These are phyloP conservation scores for Ceyx margarethae DNA, from an alignment of 2,113 vertebrate species.

Conservation along the genomic window DNA sequence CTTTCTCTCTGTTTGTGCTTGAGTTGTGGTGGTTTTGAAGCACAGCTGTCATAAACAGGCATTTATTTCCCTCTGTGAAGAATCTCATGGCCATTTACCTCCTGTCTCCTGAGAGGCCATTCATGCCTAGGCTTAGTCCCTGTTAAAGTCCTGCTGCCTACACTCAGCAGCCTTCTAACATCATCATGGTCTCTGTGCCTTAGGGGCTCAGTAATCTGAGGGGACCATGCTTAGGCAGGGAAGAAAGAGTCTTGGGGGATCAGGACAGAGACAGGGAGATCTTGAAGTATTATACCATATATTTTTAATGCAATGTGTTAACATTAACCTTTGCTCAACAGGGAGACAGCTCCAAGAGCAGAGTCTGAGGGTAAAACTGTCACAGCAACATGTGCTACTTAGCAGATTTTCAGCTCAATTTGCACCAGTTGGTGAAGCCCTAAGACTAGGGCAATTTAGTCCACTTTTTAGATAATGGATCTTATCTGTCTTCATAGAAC, in stretches of 20 bases:
- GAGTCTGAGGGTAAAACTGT: background rate
- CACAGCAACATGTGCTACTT: background rate
- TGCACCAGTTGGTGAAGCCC: background rate
- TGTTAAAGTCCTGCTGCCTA: background rate
- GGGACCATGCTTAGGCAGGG: background rate
- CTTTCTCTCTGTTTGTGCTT: background rate
- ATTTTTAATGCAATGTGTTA: background rate
- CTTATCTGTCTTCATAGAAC: background rate
- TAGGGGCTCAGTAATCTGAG: rapidly evolving
- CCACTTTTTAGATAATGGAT: background rate
- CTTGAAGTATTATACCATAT: background rate
- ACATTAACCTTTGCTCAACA: background rate
- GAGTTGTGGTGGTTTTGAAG: background rate
- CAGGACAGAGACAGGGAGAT: background rate
- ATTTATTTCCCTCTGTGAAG: background rate
- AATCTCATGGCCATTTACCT: background rate
- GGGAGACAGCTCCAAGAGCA: rapidly evolving
- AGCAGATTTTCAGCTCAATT: background rate
- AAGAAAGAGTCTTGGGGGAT: background rate
- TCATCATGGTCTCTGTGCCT: rapidly evolving
- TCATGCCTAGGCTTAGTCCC: background rate
- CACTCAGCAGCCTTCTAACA: rapidly evolving
- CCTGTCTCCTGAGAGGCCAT: background rate
- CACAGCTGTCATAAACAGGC: background rate
- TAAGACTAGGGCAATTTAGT: background rate